Conservation (phyloP, 2,888 invertebrate genomes). For the Meteorus colon region DNA sequence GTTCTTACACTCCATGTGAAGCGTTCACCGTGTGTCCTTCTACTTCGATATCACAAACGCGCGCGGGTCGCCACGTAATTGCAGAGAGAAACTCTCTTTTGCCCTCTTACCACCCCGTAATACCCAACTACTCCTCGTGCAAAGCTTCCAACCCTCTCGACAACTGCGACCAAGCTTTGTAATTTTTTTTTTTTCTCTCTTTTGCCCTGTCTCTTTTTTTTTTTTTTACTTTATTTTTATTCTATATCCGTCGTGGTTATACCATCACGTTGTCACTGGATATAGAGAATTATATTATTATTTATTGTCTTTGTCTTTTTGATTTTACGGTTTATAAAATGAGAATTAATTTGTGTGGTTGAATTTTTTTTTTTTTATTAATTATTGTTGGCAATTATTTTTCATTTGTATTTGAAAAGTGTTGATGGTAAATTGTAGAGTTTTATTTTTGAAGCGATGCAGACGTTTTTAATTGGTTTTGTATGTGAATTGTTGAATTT, state of each 20-base stretch:
- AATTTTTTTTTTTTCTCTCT: constrained; percentile 20
- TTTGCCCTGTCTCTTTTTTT: background rate
- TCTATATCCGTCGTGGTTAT: constrained; percentile 13
- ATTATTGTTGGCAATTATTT: too few relatives aligned
- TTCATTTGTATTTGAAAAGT: too few relatives aligned
- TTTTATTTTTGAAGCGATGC: too few relatives aligned
- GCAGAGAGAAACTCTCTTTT: constrained; percentile 50
- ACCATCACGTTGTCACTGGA: constrained; percentile 16
- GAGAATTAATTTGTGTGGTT: background rate
- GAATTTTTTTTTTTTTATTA: background rate
- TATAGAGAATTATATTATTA: background rate
- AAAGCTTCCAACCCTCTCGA: constrained; percentile 36
- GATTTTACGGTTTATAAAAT: background rate
- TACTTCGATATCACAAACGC: constrained; percentile 40
- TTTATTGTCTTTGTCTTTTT: background rate
- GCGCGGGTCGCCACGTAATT: constrained; percentile 55
- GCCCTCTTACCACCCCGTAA: constrained; percentile 18
- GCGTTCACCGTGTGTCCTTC: constrained; percentile 23
- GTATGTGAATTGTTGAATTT: too few relatives aligned
- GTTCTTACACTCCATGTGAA: constrained; percentile 7
- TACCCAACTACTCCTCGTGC: constrained; percentile 15
- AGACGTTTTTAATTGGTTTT: too few relatives aligned
- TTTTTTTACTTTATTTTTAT: background rate
- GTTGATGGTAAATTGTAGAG: too few relatives aligned
- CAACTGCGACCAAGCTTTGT: constrained; percentile 27